Evolutionary conservation across 2,888 invertebrate species (phyloP), one percentile per base, ranked within the genome.

Genomic region (Drosophila planitibia): DNA sequence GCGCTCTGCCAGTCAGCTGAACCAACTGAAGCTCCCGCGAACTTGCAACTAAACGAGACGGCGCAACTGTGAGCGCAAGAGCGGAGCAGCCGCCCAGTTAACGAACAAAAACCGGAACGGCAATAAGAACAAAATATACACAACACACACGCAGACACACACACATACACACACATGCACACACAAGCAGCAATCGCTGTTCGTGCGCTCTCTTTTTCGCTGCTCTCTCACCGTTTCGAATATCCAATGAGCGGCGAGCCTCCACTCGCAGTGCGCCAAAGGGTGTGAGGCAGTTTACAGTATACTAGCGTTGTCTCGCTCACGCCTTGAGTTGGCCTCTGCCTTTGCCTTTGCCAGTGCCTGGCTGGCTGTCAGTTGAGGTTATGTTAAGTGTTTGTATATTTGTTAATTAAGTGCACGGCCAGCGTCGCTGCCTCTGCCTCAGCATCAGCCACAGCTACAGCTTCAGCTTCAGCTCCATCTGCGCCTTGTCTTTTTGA

Each of bases 401-500:
- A 91, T 92, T 91, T 91, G 92, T 92, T 92, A 92, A 92, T 92
- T 92, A 92, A 92, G 92, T 91, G 83, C 88, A 83, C 84, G 88
- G 90, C 85, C 86, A 82, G 76, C 89, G 82, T 83, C 79, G 66
- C 69, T 61, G 71, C 63, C 71, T 33, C 54, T 35, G 63, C 37
- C 30, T 71, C 28, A 28, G 70, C 67, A 70, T 33, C 70, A n/a
- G 35, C 47, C 58, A 44, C 41, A 33, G 32, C 61, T 62, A 39
- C 65, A 39, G 41, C 53, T 65, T 28, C 55, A 39, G 64, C 37
- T 37, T 62, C 35, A 54, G 63, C 71, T 67, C 76, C 83, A 74
- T 77, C 70, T 83, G 72, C 66, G 83, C 76, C 76, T 89, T 75
- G 69, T 86, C 81, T 86, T 83, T 85, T 87, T 89, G 89, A 90